A percentile compares a stretch with the other conserved stretches of the same genome.
Conservation (phyloP, 1,140 invertebrate genomes). For the Belonocnema kinseyi region DNA sequence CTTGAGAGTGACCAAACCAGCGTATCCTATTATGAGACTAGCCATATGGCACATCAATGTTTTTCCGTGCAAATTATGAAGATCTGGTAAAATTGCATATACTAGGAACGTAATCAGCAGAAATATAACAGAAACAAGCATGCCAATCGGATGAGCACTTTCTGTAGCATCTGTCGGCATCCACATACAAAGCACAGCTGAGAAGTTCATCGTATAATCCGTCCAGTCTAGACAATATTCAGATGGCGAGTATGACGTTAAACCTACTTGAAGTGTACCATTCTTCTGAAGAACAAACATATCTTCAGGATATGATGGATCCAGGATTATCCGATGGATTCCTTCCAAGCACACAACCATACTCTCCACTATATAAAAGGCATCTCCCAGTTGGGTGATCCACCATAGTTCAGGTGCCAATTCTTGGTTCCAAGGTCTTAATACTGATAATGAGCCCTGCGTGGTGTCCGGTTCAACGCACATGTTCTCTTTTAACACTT, state of each 20-base stretch:
- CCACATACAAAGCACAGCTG: constrained; percentile 33
- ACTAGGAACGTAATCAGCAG: constrained; percentile 81
- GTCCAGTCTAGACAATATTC: constrained; percentile 47
- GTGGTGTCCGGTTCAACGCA: constrained; percentile 32
- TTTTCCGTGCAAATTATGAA: constrained; percentile 82
- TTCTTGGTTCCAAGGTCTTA: constrained; percentile 37
- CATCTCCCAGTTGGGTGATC: constrained; percentile 29
- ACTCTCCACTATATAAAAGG: constrained; percentile 40
- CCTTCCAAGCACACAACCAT: constrained; percentile 35
- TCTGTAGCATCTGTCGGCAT: constrained; percentile 29
- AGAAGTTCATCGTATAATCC: constrained; percentile 9
- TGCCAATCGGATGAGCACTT: constrained; percentile 62
- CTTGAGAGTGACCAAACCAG: constrained; percentile 74
- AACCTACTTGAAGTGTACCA: constrained; percentile 34
- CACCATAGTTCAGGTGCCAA: constrained; percentile 33
- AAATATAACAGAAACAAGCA: constrained; percentile 81
- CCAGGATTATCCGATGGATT: constrained; percentile 34
- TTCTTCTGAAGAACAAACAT: constrained; percentile 42
- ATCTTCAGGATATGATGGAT: constrained; percentile 43
- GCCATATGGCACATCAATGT: constrained; percentile 81
- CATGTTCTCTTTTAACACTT: constrained; percentile 38
- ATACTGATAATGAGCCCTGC: constrained; percentile 17
- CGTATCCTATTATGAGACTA: constrained; percentile 78
- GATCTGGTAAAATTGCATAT: constrained; percentile 80
- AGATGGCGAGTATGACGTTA: not conserved